These are phyloP conservation scores for Rhingia rostrata DNA, from an alignment of 2,888 invertebrate genomes.

Conservation along the genomic window DNA sequence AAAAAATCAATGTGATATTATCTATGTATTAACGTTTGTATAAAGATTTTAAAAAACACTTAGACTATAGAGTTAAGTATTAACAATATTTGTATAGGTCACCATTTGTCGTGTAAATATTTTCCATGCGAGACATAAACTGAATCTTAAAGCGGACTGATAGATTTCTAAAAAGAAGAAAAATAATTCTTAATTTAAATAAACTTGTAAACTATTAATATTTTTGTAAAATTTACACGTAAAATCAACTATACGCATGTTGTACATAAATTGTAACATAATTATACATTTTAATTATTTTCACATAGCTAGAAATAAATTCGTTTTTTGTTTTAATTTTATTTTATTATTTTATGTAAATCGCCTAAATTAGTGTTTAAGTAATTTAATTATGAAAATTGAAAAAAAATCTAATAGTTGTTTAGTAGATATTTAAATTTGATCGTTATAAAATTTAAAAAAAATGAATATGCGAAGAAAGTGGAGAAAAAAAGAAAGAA, in stretches of 20 bases:
- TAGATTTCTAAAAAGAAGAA: conserved; percentile 71
- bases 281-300: conserved; percentile 22
- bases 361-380: conserved; percentile 54
- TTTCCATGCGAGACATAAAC: conserved; percentile 69
- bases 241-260: conserved; percentile 27
- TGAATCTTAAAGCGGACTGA: conserved; percentile 68
- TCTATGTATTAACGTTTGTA: conserved; percentile 71
- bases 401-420: conserved; percentile 42
- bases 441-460: conserved; percentile 25
- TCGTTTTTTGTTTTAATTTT: conserved; percentile 49
- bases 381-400: conserved; percentile 58
- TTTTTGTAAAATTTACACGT: conserved; percentile 69
- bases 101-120: conserved; percentile 58
- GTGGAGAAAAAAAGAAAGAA: not conserved
- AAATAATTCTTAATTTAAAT: conserved; percentile 72
- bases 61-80: conserved; percentile 59
- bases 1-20: conserved; percentile 79
- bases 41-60: conserved; percentile 55
- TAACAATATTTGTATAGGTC: conserved; percentile 56
- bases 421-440: conserved; percentile 65
- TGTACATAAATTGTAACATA: conserved; percentile 41
- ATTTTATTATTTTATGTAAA: conserved; percentile 50
- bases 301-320: conserved; percentile 56
- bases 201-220: conserved; percentile 54
- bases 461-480: not conserved